These are phyloP conservation scores for Stenichneumon culpator DNA, from an alignment of 2,888 invertebrate species.

Conservation along the genomic window DNA sequence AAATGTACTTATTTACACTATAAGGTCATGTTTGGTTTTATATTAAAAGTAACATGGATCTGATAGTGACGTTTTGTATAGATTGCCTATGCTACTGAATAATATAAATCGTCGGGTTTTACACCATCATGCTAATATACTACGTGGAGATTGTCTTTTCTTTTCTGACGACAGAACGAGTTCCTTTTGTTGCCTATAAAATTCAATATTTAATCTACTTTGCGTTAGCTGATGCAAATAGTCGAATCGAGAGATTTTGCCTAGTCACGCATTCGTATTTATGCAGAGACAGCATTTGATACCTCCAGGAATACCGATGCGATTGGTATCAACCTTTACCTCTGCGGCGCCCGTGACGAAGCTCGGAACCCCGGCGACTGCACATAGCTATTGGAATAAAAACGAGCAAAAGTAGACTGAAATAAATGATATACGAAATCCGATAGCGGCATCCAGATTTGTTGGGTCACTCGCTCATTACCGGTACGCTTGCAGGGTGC, in stretches of 20 bases:
- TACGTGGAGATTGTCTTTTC: background rate
- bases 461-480: background rate
- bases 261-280: background rate
- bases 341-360: background rate
- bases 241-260: background rate
- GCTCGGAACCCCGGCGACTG: background rate
- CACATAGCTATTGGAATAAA: background rate
- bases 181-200: background rate
- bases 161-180: background rate
- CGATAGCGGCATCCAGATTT: background rate
- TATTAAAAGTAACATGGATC: conserved; percentile 70
- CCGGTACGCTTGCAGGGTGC: background rate
- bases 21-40: conserved; percentile 70
- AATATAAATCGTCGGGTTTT: conserved; percentile 65
- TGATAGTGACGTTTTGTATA: conserved; percentile 67
- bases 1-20: conserved; percentile 66
- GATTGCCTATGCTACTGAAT: conserved; percentile 65
- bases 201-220: conserved; percentile 13
- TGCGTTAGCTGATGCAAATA: conserved; percentile 4
- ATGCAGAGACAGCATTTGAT: background rate
- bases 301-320: conserved; percentile 28
- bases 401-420: conserved; percentile 24
- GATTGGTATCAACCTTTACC: conserved; percentile 7
- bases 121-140: conserved; percentile 45
- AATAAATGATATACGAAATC: conserved; percentile 40